Evolutionary conservation across 2,888 invertebrate species (phyloP).

Genomic region (Conops quadrifasciatus): DNA sequence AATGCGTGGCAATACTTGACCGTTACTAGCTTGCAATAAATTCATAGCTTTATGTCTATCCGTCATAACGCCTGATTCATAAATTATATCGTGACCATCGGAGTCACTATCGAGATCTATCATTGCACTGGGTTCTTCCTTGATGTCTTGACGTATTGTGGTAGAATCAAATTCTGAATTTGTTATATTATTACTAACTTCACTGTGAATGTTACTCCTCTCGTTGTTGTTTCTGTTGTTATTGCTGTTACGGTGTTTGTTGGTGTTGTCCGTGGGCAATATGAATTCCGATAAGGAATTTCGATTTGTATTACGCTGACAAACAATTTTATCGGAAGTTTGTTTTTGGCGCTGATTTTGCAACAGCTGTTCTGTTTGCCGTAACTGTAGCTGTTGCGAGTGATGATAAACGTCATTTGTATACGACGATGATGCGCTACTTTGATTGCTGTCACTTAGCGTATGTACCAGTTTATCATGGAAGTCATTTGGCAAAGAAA

Average conservation of each 20-base stretch:
- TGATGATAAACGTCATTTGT: background rate
- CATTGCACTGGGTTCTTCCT: slow-evolving; percentile 18
- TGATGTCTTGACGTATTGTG: background rate
- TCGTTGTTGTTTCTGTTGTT: background rate
- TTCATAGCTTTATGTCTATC: background rate
- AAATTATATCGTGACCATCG: background rate
- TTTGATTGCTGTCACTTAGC: slow-evolving; percentile 20
- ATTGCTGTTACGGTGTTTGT: background rate
- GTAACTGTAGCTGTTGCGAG: background rate
- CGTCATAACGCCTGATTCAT: background rate
- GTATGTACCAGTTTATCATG: background rate
- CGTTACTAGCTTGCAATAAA: background rate
- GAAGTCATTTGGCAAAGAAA: background rate
- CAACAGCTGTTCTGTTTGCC: background rate
- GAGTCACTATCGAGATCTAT: slow-evolving; percentile 16
- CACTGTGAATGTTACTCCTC: background rate
- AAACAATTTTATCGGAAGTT: background rate
- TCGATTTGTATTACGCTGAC: slow-evolving; percentile 7
- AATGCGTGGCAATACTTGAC: background rate
- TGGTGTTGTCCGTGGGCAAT: background rate
- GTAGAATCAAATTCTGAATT: background rate
- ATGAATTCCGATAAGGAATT: background rate
- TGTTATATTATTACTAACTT: background rate
- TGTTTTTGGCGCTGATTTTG: slow-evolving; percentile 5
- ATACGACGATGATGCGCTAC: background rate